A percentile compares a stretch with the other conserved stretches of the same genome.
These are phyloP conservation scores for Drepana falcataria DNA, from an alignment of 2,888 invertebrate species.

Conservation along the genomic window DNA sequence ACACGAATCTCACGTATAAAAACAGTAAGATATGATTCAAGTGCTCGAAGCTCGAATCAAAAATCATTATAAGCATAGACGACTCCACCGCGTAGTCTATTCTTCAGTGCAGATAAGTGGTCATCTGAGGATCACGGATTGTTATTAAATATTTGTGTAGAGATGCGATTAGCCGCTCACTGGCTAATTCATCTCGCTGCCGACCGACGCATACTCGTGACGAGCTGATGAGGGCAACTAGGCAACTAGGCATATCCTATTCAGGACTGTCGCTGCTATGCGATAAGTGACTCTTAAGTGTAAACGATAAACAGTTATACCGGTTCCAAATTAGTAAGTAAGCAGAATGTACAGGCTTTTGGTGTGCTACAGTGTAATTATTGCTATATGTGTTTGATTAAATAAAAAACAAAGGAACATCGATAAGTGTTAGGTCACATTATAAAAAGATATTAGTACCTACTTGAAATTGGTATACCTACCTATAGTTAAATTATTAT, in stretches of 20 bases:
- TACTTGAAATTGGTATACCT: too few relatives aligned
- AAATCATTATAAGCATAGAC: conserved; percentile 1
- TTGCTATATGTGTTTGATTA: too few relatives aligned
- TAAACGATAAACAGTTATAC: too few relatives aligned
- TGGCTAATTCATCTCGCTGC: conserved; percentile 58
- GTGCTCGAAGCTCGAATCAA: background rate
- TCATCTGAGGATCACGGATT: conserved; percentile 71
- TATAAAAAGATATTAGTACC: too few relatives aligned
- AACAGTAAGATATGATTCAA: background rate
- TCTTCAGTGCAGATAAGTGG: conserved; percentile 71
- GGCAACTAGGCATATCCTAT: background rate
- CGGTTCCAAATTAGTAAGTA: too few relatives aligned
- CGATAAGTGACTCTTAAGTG: conserved; percentile 4
- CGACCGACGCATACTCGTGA: background rate
- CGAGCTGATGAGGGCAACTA: background rate
- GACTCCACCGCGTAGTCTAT: conserved; percentile 35
- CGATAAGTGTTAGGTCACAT: too few relatives aligned
- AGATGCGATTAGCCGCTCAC: conserved; percentile 72
- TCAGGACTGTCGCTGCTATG: conserved; percentile 1
- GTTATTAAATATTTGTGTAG: conserved; percentile 80
- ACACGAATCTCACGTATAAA: too few relatives aligned
- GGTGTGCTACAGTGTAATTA: too few relatives aligned
- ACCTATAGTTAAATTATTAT: too few relatives aligned
- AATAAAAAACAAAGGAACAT: too few relatives aligned
- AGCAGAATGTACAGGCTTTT: too few relatives aligned